Evolutionary conservation across 2,888 invertebrate genomes (phyloP).

Genomic region (Amorpha juglandis): DNA sequence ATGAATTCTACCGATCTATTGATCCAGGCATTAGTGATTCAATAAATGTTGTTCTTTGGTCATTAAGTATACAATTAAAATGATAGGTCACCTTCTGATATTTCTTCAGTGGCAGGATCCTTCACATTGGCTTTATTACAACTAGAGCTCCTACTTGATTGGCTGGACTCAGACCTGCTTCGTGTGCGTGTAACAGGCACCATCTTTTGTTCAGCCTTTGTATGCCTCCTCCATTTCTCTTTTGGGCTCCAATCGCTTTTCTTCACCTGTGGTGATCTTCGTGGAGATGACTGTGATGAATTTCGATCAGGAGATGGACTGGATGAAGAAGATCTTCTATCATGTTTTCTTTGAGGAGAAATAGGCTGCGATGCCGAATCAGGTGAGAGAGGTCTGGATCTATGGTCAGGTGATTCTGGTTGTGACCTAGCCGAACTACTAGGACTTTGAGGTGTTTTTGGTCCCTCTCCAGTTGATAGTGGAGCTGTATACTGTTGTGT

Average conservation of each 20-base stretch:
- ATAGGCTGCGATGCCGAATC: conserved; percentile 58
- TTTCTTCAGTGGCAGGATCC: conserved; percentile 84
- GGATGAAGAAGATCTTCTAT: conserved; percentile 57
- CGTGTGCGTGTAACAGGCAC: conserved; percentile 57
- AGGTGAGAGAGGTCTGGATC: conserved; percentile 66
- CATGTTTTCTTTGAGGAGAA: conserved; percentile 59
- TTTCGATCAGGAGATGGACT: conserved; percentile 70
- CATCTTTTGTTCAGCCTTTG: conserved; percentile 79
- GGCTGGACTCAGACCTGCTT: conserved; percentile 76
- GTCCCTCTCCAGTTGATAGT: conserved; percentile 62
- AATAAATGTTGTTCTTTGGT: too few species aligned
- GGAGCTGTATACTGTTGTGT: conserved; percentile 60
- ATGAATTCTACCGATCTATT: too few species aligned
- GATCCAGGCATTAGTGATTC: too few species aligned
- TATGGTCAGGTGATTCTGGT: conserved; percentile 59
- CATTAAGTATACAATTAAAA: too few species aligned
- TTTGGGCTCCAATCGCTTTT: conserved; percentile 72
- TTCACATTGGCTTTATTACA: conserved; percentile 72
- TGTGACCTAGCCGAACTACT: conserved; percentile 62
- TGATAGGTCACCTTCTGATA: conserved; percentile 82
- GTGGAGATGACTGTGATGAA: conserved; percentile 59
- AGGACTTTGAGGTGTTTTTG: conserved; percentile 71
- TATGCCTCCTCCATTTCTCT: conserved; percentile 74
- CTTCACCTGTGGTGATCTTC: conserved; percentile 51
- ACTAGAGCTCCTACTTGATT: conserved; percentile 73